Evolutionary conservation across 2,888 invertebrate species (phyloP), one percentile per base, ranked within the genome.

Genomic region (Neocrepidodera transversa): DNA sequence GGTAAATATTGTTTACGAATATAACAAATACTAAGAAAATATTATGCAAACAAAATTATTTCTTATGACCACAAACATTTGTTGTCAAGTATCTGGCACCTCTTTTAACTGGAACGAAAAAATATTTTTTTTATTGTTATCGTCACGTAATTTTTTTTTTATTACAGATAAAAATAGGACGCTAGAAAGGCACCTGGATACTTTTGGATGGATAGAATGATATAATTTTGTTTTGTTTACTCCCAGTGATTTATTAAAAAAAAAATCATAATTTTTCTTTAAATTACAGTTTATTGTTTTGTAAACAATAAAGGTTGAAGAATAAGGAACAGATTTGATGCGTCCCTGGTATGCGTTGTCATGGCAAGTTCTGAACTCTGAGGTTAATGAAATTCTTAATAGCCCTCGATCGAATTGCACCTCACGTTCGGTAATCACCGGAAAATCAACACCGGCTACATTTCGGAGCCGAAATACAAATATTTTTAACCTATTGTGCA

Each of bases 371-470:
- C 30, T 30, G 30, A 10, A n/a, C 3, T 7, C 30, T 30, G 30
- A 30, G 30, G 8, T 38, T 38, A 38, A 38, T 38, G 17, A 38
- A 38, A 38, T 38, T 17, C 38, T 38, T 38, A 38, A 38, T 38
- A 38, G 38, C 16, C 38, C 38, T 38, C 17, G 16, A 38, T 38
- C 11, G 17, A 38, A 38, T 38, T 38, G 38, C 16, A 38, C 38
- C 38, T 38, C 38, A 38, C 38, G 38, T 38, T 38, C 38, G 10
- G 38, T 38, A 38, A 38, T 38, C 38, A 38, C 38, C 38, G 38
- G 38, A 38, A 38, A 38, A 38, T 38, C 14, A 38, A 38, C 38
- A 38, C 38, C 14, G 38, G 8, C 17, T 38, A 38, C 38, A 38
- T 38, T 38, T 10, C 2, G 38, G 8, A 38, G 38, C 38, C 16